Conservation (phyloP, 1,140 invertebrate species). For the Cydia amplana region DNA sequence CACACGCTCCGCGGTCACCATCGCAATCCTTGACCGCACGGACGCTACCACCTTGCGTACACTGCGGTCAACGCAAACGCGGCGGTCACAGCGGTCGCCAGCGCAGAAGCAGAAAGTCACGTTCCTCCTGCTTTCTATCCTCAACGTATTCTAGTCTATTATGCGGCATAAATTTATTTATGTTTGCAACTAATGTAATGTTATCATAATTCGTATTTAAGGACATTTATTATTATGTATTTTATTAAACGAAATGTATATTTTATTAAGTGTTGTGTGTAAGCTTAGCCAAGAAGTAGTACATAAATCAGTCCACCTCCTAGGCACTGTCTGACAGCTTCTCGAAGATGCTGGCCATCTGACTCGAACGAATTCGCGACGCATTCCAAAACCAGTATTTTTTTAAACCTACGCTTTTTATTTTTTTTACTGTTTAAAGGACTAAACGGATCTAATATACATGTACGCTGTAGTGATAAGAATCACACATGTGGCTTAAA, state of each 20-base stretch:
- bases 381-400: constrained; percentile 77
- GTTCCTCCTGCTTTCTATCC: constrained; percentile 76
- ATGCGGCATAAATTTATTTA: constrained; percentile 72
- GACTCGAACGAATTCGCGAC: constrained; percentile 56
- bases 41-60: constrained; percentile 1
- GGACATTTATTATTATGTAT: constrained; percentile 69
- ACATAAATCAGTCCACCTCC: constrained; percentile 67
- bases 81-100: constrained; percentile 56
- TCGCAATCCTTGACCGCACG: not conserved
- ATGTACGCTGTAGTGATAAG: constrained; percentile 47
- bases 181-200: constrained; percentile 75
- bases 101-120: constrained; percentile 62
- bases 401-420: constrained; percentile 61
- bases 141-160: constrained; percentile 78
- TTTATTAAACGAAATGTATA: constrained; percentile 52
- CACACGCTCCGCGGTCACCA: not conserved
- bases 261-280: constrained; percentile 68
- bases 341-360: constrained; percentile 68
- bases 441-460: constrained; percentile 43
- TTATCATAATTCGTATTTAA: constrained; percentile 74
- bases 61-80: constrained; percentile 16
- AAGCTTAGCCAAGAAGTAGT: constrained; percentile 63
- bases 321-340: constrained; percentile 59
- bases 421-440: constrained; percentile 54
- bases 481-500: constrained; percentile 41